These are phyloP conservation scores for Chrysolina americana DNA, from an alignment of 2,888 invertebrate species.

Conservation along the genomic window DNA sequence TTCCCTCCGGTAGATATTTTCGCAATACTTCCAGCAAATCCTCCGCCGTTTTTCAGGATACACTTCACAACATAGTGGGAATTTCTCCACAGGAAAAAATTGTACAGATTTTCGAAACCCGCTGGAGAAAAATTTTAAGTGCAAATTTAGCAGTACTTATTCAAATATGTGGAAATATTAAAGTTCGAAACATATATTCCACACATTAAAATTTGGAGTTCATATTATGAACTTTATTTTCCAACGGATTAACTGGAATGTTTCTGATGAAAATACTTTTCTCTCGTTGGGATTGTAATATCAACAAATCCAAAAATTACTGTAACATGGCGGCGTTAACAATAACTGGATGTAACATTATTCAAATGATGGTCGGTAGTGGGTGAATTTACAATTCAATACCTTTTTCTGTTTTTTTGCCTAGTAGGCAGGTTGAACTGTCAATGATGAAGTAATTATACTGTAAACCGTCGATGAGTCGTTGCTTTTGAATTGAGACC, in stretches of 20 bases:
- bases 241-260: neutral
- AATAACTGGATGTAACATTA: too few relatives aligned
- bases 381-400: too few relatives aligned
- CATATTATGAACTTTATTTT: neutral
- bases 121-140: neutral
- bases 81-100: slow-evolving; percentile 8
- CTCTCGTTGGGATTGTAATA: too few relatives aligned
- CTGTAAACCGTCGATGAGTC: too few relatives aligned
- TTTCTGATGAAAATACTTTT: neutral
- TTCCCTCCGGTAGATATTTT: slow-evolving; percentile 11
- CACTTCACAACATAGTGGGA: slow-evolving; percentile 5
- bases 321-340: too few relatives aligned
- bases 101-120: neutral
- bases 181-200: neutral
- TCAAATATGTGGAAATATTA: neutral
- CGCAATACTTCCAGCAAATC: neutral
- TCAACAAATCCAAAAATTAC: too few relatives aligned
- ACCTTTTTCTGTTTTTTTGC: too few relatives aligned
- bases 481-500: too few relatives aligned
- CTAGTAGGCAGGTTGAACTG: too few relatives aligned
- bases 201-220: neutral
- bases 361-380: too few relatives aligned
- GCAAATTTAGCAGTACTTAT: neutral
- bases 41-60: neutral
- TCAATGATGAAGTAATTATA: too few relatives aligned